phyloP scores from a whole-genome alignment of 1,140 invertebrate genomes.

The Drosophila watanabei region DNA sequence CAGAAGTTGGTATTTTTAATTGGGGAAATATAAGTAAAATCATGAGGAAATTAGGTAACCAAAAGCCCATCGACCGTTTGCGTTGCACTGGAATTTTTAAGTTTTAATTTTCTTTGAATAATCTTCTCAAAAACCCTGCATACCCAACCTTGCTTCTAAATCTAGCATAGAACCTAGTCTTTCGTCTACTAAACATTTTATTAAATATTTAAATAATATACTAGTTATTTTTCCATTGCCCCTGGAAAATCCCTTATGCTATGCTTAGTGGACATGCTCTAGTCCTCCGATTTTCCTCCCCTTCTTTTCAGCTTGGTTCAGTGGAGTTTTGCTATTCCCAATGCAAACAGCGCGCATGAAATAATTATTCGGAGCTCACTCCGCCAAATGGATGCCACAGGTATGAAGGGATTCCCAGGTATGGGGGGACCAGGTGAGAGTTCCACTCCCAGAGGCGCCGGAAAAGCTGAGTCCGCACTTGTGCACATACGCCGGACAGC shows the following conservation, averaged over 20 bases:
- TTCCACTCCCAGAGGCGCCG: constrained; percentile 15
- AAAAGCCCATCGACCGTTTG: no score
- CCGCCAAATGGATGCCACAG: constrained; percentile 68
- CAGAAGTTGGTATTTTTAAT: neutral
- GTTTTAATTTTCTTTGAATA: no score
- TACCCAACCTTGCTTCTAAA: no score
- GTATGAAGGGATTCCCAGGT: constrained; percentile 14
- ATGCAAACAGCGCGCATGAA: constrained; percentile 79
- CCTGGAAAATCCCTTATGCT: constrained; percentile 4
- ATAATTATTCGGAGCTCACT: constrained; percentile 67
- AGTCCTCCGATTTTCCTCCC: neutral
- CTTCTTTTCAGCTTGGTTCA: constrained; percentile 13
- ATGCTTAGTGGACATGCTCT: constrained; percentile 25
- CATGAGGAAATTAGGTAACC: neutral
- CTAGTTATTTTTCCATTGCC: no score
- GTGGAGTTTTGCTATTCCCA: constrained; percentile 64
- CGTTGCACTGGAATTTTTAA: no score
- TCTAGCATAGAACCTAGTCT: neutral
- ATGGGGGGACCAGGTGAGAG: constrained; percentile 4
- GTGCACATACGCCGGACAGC: constrained; percentile 8
- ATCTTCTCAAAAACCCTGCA: no score
- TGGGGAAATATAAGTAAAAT: neutral
- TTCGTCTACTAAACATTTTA: no score
- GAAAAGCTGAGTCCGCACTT: constrained; percentile 16
- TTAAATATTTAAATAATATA: neutral